Evolutionary conservation across 1,140 invertebrate species (phyloP).

Genomic region (Drosophila elegans): DNA sequence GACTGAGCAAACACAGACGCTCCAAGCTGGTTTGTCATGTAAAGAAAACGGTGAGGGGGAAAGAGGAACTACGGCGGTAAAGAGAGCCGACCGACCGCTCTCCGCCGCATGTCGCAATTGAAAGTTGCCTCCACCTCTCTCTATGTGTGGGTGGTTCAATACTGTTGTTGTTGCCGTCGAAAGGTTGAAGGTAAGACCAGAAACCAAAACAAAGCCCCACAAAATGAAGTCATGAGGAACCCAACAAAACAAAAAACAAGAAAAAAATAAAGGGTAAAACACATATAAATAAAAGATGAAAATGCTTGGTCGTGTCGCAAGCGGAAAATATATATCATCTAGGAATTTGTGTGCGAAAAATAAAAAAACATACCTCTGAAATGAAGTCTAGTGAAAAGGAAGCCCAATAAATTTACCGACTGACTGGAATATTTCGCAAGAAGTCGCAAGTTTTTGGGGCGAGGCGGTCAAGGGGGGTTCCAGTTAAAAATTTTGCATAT

Average conservation of each 20-base stretch:
- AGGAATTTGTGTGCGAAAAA: conserved; percentile 36
- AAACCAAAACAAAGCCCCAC: conserved; percentile 63
- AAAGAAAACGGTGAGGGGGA: conserved; percentile 32
- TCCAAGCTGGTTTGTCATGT: conserved; percentile 73
- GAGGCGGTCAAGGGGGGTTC: conserved; percentile 6
- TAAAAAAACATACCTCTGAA: conserved; percentile 40
- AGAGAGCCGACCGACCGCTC: conserved; percentile 54
- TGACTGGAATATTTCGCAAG: conserved; percentile 39
- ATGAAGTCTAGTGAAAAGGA: conserved; percentile 47
- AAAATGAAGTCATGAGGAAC: conserved; percentile 69
- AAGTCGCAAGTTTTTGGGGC: conserved; percentile 34
- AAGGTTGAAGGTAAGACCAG: conserved; percentile 78
- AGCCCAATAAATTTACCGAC: conserved; percentile 33
- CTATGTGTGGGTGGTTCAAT: conserved; percentile 28
- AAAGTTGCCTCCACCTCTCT: conserved; percentile 69
- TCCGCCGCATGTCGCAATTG: conserved; percentile 76
- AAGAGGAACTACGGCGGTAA: conserved; percentile 1
- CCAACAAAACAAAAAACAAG: neutral
- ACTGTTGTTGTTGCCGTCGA: conserved; percentile 9
- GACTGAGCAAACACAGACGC: conserved; percentile 55
- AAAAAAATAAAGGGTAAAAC: conserved; percentile 63
- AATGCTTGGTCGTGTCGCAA: conserved; percentile 67
- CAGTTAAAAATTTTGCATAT: conserved; percentile 2
- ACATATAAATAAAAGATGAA: conserved; percentile 70
- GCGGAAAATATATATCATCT: conserved; percentile 68